Conservation (phyloP, 2,888 invertebrate species). For the Oligia fasciuncula region DNA sequence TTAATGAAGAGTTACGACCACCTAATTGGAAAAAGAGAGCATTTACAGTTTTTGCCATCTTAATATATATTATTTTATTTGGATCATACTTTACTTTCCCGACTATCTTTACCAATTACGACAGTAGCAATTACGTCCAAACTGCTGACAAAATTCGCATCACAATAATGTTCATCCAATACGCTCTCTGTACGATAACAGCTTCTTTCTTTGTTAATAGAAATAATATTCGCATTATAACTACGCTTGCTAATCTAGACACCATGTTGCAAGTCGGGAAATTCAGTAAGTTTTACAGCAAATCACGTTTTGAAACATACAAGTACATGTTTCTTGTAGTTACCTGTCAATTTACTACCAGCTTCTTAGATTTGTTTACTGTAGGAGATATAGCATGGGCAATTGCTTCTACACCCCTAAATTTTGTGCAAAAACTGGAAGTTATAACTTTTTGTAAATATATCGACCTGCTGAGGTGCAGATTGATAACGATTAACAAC, state of each 20-base stretch:
- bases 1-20: conserved; percentile 34
- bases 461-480: conserved; percentile 23
- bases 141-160: conserved; percentile 47
- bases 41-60: conserved; percentile 27
- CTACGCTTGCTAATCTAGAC: conserved; percentile 36
- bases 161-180: conserved; percentile 37
- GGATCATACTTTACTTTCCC: conserved; percentile 54
- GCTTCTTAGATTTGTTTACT: conserved; percentile 33
- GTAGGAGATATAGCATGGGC: conserved; percentile 42
- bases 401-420: conserved; percentile 33
- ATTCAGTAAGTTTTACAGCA: conserved; percentile 38
- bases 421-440: conserved; percentile 46
- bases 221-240: conserved; percentile 51
- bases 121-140: conserved; percentile 41
- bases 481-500: conserved; percentile 69
- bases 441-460: conserved; percentile 50
- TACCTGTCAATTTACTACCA: conserved; percentile 25
- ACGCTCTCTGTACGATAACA: conserved; percentile 33
- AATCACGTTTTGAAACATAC: conserved; percentile 43
- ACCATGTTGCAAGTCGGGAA: conserved; percentile 39
- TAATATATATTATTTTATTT: conserved; percentile 35
- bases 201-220: conserved; percentile 43
- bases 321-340: conserved; percentile 49
- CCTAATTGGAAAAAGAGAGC: conserved; percentile 45
- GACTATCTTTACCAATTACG: conserved; percentile 33